These are phyloP conservation scores for Pantherophis vulpinus DNA, from an alignment of 2,797 vertebrate species.

Conservation along the genomic window DNA sequence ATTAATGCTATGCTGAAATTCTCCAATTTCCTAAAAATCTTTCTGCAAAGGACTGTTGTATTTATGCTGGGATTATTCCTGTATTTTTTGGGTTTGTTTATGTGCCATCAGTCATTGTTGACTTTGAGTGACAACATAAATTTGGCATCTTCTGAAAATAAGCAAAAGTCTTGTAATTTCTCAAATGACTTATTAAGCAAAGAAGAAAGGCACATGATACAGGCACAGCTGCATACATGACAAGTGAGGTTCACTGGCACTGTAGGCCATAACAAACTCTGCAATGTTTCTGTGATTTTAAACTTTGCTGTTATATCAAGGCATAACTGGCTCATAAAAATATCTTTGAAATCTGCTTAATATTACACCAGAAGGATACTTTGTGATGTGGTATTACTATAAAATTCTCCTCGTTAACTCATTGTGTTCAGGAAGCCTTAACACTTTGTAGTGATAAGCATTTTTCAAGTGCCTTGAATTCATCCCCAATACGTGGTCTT, in stretches of 20 bases:
- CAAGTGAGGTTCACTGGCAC: neutral
- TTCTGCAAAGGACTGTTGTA: no score
- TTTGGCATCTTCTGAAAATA: neutral
- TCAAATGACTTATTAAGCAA: neutral
- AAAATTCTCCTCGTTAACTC: constrained; percentile 31
- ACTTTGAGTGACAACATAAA: no score
- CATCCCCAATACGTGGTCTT: constrained; percentile 10
- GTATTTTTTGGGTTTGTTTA: no score
- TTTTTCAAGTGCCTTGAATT: constrained; percentile 33
- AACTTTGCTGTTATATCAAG: neutral
- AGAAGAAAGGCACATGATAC: neutral
- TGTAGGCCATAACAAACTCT: neutral
- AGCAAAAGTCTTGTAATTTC: neutral
- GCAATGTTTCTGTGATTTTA: constrained; percentile 3
- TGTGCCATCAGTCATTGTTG: no score
- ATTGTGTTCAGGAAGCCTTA: constrained; percentile 7
- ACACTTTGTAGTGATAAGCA: neutral
- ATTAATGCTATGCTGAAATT: no score
- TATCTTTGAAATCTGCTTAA: neutral
- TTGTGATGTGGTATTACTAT: constrained; percentile 18
- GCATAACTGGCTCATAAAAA: neutral
- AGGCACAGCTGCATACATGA: neutral
- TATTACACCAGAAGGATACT: constrained; percentile 31
- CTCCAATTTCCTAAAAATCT: no score
- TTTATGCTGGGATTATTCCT: no score